A percentile compares a stretch with the other conserved stretches of the same genome.
These are phyloP conservation scores for Etia nguti DNA, from an alignment of 2,113 vertebrate species.

Conservation along the genomic window DNA sequence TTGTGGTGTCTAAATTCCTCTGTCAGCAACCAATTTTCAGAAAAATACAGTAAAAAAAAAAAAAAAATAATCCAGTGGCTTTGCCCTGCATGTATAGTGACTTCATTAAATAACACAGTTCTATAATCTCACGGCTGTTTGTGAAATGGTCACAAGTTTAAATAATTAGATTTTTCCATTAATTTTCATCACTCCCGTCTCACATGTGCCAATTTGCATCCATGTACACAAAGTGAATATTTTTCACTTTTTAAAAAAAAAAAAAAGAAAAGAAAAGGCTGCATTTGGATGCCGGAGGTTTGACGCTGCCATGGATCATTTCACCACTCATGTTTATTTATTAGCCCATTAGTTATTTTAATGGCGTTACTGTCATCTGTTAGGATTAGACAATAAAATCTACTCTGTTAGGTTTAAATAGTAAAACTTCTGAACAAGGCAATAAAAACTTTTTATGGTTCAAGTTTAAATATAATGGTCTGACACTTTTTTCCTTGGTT, in stretches of 20 bases:
- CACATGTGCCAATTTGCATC: background rate
- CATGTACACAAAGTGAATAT: background rate
- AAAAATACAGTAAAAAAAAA: background rate
- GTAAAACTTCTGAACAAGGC: background rate
- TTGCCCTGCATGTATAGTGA: background rate
- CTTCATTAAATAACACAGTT: background rate
- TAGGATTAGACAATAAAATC: background rate
- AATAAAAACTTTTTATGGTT: background rate
- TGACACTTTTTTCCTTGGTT: background rate
- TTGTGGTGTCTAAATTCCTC: background rate
- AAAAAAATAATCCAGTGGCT: background rate
- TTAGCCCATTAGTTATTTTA: background rate
- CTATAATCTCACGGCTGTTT: background rate
- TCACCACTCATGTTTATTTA: background rate
- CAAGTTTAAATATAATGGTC: accelerated
- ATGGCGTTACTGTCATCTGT: background rate
- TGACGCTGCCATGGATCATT: background rate
- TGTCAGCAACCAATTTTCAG: background rate
- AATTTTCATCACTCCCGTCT: background rate
- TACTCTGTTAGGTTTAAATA: background rate
- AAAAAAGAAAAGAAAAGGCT: background rate
- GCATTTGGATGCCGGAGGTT: background rate
- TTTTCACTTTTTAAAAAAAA: background rate
- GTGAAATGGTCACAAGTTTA: too few relatives aligned
- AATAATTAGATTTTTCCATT: background rate